These are phyloP conservation scores for Orussus abietinus DNA, from an alignment of 1,140 invertebrate genomes.

Conservation along the genomic window DNA sequence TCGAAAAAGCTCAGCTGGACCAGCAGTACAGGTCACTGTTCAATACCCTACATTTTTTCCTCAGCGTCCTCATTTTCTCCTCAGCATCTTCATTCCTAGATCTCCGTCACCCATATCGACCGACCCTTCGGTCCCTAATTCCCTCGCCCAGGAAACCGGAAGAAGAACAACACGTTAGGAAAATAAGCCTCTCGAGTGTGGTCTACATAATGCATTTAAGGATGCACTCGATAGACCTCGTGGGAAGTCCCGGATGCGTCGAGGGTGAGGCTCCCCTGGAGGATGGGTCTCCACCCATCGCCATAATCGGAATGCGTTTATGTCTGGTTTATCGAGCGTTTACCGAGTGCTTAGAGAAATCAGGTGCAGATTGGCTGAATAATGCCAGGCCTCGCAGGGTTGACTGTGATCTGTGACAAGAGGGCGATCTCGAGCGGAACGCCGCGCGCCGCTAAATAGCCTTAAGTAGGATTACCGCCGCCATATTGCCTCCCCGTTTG, in stretches of 20 bases:
- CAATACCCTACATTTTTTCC: too few relatives aligned
- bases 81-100: too few relatives aligned
- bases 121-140: too few relatives aligned
- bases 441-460: constrained; percentile 31
- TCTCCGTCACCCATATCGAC: too few relatives aligned
- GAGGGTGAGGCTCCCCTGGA: constrained; percentile 4
- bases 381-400: constrained; percentile 28
- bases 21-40: constrained; percentile 80
- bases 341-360: constrained; percentile 26
- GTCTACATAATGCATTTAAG: too few relatives aligned
- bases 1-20: constrained; percentile 92
- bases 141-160: too few relatives aligned
- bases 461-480: constrained; percentile 31
- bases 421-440: constrained; percentile 18
- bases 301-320: constrained; percentile 26
- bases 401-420: constrained; percentile 26
- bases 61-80: too few relatives aligned
- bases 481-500: constrained; percentile 6
- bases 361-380: constrained; percentile 39
- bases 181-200: too few relatives aligned
- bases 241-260: constrained; percentile 9
- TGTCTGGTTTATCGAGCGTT: constrained; percentile 18
- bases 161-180: too few relatives aligned
- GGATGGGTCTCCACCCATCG: constrained; percentile 10
- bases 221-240: too few relatives aligned